phyloP scores from a whole-genome alignment of 2,888 invertebrate genomes.

The Celastrina argiolus region DNA sequence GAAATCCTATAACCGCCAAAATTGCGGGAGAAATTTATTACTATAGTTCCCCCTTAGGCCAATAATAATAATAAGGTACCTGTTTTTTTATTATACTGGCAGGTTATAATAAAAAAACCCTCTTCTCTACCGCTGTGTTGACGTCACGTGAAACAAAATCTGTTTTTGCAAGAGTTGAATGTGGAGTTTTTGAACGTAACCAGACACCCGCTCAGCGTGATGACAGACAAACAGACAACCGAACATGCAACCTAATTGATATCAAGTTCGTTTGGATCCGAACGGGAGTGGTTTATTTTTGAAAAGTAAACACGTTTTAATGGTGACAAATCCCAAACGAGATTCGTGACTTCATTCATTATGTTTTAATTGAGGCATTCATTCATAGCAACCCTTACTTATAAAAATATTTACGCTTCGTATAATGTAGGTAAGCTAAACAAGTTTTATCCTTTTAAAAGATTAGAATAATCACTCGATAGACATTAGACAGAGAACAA shows the following conservation, averaged over 20 bases:
- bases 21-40: neutral
- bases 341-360: neutral
- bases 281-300: slow-evolving; percentile 25
- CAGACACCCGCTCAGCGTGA: slow-evolving; percentile 41
- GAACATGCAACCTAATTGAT: slow-evolving; percentile 57
- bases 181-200: slow-evolving; percentile 40
- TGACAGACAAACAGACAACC: slow-evolving; percentile 43
- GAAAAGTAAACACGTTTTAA: slow-evolving; percentile 1
- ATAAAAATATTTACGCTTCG: too few species aligned
- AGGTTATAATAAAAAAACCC: neutral
- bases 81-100: too few species aligned
- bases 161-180: neutral
- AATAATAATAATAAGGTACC: too few species aligned
- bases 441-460: too few species aligned
- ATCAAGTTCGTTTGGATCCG: slow-evolving; percentile 51
- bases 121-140: neutral
- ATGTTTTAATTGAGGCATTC: neutral
- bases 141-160: neutral
- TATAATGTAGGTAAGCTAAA: too few species aligned
- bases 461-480: too few species aligned
- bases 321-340: neutral
- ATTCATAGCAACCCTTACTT: neutral
- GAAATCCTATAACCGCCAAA: slow-evolving; percentile 5
- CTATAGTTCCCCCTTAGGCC: neutral
- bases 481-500: too few species aligned